These are phyloP conservation scores for Manacus vitellinus DNA, from an alignment of 2,113 vertebrate genomes.

Conservation along the genomic window DNA sequence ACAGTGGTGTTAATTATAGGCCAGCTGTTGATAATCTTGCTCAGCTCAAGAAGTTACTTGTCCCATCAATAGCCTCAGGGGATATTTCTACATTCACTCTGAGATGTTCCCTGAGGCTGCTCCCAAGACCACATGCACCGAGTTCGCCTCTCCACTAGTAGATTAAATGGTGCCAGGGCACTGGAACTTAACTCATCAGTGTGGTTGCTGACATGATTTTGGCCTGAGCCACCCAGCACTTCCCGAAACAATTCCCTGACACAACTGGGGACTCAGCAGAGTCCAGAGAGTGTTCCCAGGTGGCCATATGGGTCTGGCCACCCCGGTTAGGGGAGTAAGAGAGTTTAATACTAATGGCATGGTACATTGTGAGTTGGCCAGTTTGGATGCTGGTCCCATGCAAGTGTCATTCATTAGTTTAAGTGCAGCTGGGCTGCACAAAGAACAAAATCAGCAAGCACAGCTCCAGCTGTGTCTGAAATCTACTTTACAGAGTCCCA, in stretches of 20 bases:
- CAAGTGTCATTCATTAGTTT: constrained; percentile 43
- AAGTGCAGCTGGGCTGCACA: neutral
- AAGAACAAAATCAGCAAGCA: neutral
- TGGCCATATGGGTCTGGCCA: neutral
- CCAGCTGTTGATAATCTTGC: constrained; percentile 33
- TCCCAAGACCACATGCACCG: constrained; percentile 36
- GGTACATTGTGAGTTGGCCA: neutral
- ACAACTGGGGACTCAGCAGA: neutral
- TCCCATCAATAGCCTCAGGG: neutral
- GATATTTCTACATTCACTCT: constrained; percentile 25
- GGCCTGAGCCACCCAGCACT: neutral
- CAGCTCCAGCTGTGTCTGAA: neutral
- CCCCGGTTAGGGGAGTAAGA: neutral
- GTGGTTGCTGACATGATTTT: neutral
- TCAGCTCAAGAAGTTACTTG: neutral
- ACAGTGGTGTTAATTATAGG: constrained; percentile 24
- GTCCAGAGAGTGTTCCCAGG: neutral
- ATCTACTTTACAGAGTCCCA: neutral
- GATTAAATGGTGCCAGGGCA: neutral
- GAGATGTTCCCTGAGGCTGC: neutral
- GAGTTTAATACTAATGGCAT: neutral
- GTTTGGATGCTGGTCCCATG: neutral
- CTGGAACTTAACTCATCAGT: neutral
- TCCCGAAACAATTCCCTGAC: constrained; percentile 36
- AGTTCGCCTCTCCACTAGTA: neutral